Base-by-base conservation (phyloP, 1,140 invertebrate species). In the Sinella curviseta region DNA sequence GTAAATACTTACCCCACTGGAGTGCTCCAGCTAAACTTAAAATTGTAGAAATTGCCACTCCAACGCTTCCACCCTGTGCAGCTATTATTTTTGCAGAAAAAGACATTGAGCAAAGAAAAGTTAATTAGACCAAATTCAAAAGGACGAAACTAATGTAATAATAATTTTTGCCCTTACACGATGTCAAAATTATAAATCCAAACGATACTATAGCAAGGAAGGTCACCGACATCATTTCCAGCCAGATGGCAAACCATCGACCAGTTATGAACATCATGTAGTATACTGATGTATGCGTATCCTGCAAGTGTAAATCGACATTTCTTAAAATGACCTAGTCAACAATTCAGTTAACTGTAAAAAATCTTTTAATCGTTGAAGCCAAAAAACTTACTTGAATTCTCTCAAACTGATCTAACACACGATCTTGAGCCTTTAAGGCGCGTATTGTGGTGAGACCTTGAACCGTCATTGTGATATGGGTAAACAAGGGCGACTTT, bases 41-140 rank as follows among this genome's bases (percentile, higher is more conserved):
- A 16, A 81, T 48, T 16, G 95, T 94, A 1, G 93, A 93, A 73
- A 96, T 91, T 0, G 93, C 93, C 65, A 97, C 84, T 16, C 94
- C 95, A 8, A 95, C 94, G 79, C 92, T 90, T 0, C 92, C 92
- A 36, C 89, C 90, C 28, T 84, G 90, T 84, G 86, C 90, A 88
- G 84, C 91, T 92, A 77, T 14, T 83, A 77, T 67, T 39, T 48
- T 16, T 39, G 34, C 14, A 31, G 26, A 20, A 60, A 67, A 30
- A 31, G 17, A 67, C 28, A 67, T 12, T 67, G n/a, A 67, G 12
- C 4, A 24, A 12, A n/a, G n/a, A 12, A 24, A 36, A 35, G 16
- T 24, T 20, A 16, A 24, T 30, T 74, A 8, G 35, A 20, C 8
- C 17, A 34, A 34, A 33, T 36, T 33, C 14, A 4, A 30, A 34